A percentile compares a stretch with the other conserved stretches of the same genome.
Conservation (phyloP, 2,888 invertebrate genomes). For the Plusia festucae region DNA sequence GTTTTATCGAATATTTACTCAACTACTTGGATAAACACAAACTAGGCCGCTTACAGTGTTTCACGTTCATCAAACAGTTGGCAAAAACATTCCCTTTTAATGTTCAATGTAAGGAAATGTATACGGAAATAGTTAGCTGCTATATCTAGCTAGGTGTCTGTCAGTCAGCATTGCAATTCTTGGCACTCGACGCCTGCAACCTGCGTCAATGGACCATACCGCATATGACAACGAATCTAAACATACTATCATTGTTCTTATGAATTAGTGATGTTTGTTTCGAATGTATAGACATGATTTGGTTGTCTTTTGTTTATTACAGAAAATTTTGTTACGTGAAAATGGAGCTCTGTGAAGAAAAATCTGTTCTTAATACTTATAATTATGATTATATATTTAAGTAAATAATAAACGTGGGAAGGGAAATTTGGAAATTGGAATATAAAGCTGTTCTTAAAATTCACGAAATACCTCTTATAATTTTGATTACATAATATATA, state of each 20-base stretch:
- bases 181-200: constrained; percentile 44
- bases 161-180: constrained; percentile 45
- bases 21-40: neutral
- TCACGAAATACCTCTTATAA: no score
- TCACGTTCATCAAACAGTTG: constrained; percentile 12
- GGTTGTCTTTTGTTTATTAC: neutral
- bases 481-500: no score
- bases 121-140: constrained; percentile 30
- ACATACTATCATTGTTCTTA: constrained; percentile 39
- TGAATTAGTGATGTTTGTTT: constrained; percentile 12
- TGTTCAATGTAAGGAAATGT: constrained; percentile 28
- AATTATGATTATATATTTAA: no score
- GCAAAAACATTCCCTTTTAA: constrained; percentile 26
- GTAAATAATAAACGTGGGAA: no score
- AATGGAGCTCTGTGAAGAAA: no score
- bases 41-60: neutral
- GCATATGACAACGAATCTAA: constrained; percentile 42
- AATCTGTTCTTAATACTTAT: no score
- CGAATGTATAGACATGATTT: neutral
- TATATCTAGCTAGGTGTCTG: constrained; percentile 29
- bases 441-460: no score
- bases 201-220: constrained; percentile 50
- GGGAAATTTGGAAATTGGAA: no score
- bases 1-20: constrained; percentile 4
- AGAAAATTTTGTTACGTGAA: neutral